These are phyloP conservation scores for Pristionchus entomophagus DNA, from an alignment of 2,888 invertebrate species.

Conservation along the genomic window DNA sequence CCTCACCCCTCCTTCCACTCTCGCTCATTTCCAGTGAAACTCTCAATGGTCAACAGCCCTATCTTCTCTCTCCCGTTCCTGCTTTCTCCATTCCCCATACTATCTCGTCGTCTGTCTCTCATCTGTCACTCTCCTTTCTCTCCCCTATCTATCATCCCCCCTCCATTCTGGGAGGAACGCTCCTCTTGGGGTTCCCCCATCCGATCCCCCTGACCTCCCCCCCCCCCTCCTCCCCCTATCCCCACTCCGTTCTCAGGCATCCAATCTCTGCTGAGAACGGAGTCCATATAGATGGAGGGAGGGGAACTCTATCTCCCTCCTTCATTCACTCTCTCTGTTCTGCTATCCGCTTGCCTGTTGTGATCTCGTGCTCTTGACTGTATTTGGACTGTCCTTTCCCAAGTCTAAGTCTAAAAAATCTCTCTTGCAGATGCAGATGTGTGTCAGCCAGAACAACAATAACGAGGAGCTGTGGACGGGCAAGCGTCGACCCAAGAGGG, in stretches of 20 bases:
- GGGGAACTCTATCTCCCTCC: background rate
- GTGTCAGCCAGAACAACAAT: conserved; percentile 45
- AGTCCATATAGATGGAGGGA: too few relatives aligned
- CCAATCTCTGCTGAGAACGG: background rate
- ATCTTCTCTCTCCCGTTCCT: conserved; percentile 24
- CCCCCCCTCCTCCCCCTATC: too few relatives aligned
- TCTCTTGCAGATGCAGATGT: conserved; percentile 47
- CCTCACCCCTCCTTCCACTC: background rate
- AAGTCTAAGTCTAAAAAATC: background rate
- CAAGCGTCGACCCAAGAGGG: conserved; percentile 43
- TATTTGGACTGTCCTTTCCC: background rate
- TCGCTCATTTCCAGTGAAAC: background rate
- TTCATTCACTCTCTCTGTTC: background rate
- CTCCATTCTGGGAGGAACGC: background rate
- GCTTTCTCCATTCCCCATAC: background rate
- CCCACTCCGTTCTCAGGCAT: background rate
- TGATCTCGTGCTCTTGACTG: background rate
- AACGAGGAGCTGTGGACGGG: conserved; percentile 21
- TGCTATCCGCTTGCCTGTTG: background rate
- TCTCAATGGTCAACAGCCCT: background rate
- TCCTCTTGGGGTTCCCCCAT: conserved; percentile 23
- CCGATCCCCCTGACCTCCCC: background rate
- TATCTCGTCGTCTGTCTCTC: background rate
- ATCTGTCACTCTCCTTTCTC: background rate
- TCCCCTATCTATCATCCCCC: background rate